phyloP scores from a whole-genome alignment of 53 echinoderm and acorn worm species.

The Hippasteria phrygiana region DNA sequence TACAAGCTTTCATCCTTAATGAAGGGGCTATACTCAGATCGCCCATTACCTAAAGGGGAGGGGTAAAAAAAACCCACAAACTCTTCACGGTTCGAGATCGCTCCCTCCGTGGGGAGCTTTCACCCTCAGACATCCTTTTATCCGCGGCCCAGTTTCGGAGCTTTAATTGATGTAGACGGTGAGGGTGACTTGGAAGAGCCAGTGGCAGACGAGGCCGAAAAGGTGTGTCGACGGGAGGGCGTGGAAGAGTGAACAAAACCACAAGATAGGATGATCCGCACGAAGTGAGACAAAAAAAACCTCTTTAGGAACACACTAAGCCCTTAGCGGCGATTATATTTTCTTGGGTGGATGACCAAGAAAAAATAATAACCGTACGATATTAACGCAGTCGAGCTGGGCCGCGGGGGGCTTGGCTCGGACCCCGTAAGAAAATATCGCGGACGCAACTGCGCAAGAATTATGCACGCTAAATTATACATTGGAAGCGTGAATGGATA shows the following conservation, averaged over 20 bases:
- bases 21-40: slow-evolving; percentile 8
- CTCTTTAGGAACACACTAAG: neutral
- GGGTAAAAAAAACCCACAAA: neutral
- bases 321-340: slow-evolving; percentile 49
- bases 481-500: slow-evolving; percentile 52
- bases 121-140: slow-evolving; percentile 14
- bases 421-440: slow-evolving; percentile 57
- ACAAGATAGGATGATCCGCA: neutral
- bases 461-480: slow-evolving; percentile 60
- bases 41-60: slow-evolving; percentile 20
- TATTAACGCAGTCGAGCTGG: slow-evolving; percentile 22
- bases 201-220: neutral
- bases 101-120: neutral
- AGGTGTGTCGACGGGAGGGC: slow-evolving; percentile 16
- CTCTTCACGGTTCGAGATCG: neutral
- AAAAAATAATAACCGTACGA: slow-evolving; percentile 47
- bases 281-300: neutral
- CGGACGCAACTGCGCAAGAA: slow-evolving; percentile 61
- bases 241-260: neutral
- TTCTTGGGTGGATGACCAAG: slow-evolving; percentile 32
- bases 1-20: slow-evolving; percentile 14
- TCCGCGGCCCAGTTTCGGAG: slow-evolving; percentile 43
- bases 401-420: neutral
- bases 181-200: slow-evolving; percentile 15
- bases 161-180: slow-evolving; percentile 55